phyloP scores from a whole-genome alignment of 2,888 invertebrate species.

The Ochropacha duplaris region DNA sequence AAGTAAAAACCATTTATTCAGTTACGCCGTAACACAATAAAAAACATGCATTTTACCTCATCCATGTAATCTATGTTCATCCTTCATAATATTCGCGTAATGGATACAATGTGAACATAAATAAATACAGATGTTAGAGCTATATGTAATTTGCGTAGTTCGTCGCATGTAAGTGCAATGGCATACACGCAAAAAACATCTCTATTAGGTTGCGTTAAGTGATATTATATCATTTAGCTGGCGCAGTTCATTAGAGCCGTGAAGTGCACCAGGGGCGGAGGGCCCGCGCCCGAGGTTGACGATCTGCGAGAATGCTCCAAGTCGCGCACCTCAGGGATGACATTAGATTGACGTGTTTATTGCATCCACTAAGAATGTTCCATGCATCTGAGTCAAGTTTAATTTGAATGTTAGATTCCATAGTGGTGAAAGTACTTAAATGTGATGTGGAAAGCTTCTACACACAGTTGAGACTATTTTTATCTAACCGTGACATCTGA shows the following conservation, averaged over 20 bases:
- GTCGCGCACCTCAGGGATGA: constrained; percentile 60
- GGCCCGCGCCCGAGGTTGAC: constrained; percentile 66
- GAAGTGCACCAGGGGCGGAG: constrained; percentile 41
- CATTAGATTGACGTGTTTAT: constrained; percentile 68
- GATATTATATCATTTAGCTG: constrained; percentile 35
- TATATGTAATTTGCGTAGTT: constrained; percentile 13
- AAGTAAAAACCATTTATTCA: no score
- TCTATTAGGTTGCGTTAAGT: constrained; percentile 49
- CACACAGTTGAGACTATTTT: not conserved
- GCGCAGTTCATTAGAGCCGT: constrained; percentile 1
- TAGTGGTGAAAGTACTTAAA: constrained; percentile 4
- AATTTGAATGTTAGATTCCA: constrained; percentile 13
- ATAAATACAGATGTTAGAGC: not conserved
- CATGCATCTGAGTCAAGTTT: constrained; percentile 30
- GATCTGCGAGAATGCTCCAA: constrained; percentile 73
- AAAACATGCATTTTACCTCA: not conserved
- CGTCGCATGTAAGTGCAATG: constrained; percentile 17
- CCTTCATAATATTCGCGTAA: constrained; percentile 22
- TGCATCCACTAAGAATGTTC: constrained; percentile 39
- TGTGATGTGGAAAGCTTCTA: constrained; percentile 4
- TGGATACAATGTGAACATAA: constrained; percentile 14
- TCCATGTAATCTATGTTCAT: constrained; percentile 22
- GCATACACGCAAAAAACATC: constrained; percentile 34
- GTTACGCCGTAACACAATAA: no score
- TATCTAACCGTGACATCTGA: constrained; percentile 1